Evolutionary conservation across 2,888 invertebrate species (phyloP).

Genomic region (Idaea aversata): DNA sequence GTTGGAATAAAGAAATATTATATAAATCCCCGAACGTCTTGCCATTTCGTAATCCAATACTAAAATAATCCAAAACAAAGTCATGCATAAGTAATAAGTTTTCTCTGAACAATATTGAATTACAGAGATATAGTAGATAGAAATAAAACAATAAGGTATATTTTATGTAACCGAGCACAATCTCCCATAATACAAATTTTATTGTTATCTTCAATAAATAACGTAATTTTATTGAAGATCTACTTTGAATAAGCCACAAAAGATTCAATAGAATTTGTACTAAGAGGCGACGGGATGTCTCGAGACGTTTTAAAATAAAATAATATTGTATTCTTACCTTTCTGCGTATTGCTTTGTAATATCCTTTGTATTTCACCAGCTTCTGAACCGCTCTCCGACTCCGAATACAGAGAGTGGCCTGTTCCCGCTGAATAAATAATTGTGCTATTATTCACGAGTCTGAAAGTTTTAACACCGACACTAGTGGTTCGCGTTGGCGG

Average conservation of each 20-base stretch:
- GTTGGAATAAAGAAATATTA: background rate
- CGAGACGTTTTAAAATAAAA: slow-evolving; percentile 11
- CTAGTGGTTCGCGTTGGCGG: slow-evolving; percentile 67
- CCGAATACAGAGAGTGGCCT: slow-evolving; percentile 64
- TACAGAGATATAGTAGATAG: background rate
- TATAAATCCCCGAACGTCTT: background rate
- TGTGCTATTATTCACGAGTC: slow-evolving; percentile 41
- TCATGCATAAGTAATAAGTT: background rate
- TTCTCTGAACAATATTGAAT: background rate
- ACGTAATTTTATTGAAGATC: slow-evolving; percentile 2
- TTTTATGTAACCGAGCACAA: background rate
- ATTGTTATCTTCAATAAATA: slow-evolving; percentile 9
- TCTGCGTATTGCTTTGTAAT: slow-evolving; percentile 55
- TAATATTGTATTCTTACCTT: slow-evolving; percentile 38
- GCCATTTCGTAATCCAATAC: background rate
- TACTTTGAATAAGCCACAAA: background rate
- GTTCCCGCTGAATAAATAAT: slow-evolving; percentile 30
- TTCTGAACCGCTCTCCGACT: slow-evolving; percentile 87
- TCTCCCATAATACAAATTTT: slow-evolving; percentile 6
- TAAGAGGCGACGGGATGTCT: background rate
- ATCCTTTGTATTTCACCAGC: slow-evolving; percentile 86
- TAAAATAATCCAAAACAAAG: background rate
- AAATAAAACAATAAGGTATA: background rate
- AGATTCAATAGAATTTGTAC: background rate
- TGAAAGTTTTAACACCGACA: slow-evolving; percentile 43